Evolutionary conservation across 2,113 vertebrate species (phyloP), one percentile per base, ranked within the genome.

Genomic region (Bombycilla garrulus): DNA sequence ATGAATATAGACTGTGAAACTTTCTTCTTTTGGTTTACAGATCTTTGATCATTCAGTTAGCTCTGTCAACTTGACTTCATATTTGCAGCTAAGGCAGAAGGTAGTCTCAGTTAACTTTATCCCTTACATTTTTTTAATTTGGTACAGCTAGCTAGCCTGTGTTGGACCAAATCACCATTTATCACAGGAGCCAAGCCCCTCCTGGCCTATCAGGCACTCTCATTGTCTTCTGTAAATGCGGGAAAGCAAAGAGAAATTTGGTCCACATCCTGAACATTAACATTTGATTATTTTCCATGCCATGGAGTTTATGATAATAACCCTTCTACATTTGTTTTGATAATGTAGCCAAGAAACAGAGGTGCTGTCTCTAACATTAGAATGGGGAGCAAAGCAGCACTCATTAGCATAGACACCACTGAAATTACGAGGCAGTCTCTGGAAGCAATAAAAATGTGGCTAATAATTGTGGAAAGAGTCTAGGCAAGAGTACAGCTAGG

Each of bases 381-480:
- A 96, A 86, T 28, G 15, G 10, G 77, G 64, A 84, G 66, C 35
- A 81, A 67, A 66, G 86, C 56, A 95, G 13, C 3, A 1, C 72
- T 81, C 36, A 88, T 79, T 93, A 94, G n/a, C 26, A 6, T 61
- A 61, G 17, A 87, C 24, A 21, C 84, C 16, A 38, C 50, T 67
- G 54, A 79, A 96, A 84, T 40, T 70, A 69, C 57, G 92, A 96
- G 88, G 35, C 24, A 44, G 51, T 58, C 38, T 91, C 94, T 96
- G 83, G 94, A 95, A 97, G 94, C 62, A 95, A 45, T 90, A 94
- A 88, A 56, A 94, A 42, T 77, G 48, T 70, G 62, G 50, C 77
- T 94, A 93, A 80, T 88, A 92, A 79, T 94, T 87, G 61, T 45
- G 79, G 56, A 89, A 80, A 70, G 35, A 86, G 83, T 82, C 54